Percentiles rank a stretch among this genome's conserved stretches.
phyloP scores from a whole-genome alignment of 2,113 vertebrate genomes.

The Pardalotus punctatus region DNA sequence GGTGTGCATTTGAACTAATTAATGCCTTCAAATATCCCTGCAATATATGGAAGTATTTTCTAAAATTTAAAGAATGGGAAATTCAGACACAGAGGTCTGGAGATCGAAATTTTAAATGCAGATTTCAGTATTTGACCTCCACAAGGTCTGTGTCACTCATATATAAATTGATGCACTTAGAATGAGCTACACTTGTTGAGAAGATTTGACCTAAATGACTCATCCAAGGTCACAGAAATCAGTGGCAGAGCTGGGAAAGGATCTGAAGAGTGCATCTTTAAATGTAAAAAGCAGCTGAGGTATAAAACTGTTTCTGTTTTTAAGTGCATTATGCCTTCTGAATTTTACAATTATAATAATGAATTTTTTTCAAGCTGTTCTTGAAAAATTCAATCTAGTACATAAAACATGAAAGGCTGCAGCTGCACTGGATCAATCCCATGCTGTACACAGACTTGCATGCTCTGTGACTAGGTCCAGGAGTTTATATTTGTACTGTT shows the following conservation, averaged over 20 bases:
- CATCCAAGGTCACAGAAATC: neutral
- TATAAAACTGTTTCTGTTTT: neutral
- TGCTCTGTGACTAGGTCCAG: neutral
- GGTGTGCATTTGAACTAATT: neutral
- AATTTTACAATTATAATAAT: neutral
- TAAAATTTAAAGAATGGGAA: neutral
- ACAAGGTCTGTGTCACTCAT: neutral
- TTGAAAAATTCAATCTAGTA: neutral
- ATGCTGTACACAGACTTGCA: neutral
- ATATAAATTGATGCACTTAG: neutral
- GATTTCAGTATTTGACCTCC: neutral
- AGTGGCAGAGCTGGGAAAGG: neutral
- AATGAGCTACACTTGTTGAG: neutral
- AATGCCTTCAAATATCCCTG: neutral
- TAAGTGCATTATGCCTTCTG: neutral
- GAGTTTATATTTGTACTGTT: neutral
- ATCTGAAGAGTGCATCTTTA: neutral
- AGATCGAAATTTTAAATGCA: constrained; percentile 15
- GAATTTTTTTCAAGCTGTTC: neutral
- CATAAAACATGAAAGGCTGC: neutral
- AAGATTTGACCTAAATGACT: neutral
- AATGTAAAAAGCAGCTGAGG: neutral
- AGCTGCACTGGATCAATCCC: neutral
- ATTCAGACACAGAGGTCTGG: neutral
- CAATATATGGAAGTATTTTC: neutral